These are phyloP conservation scores for Pachycephus smyrnensis DNA, from an alignment of 2,888 invertebrate genomes.

Conservation along the genomic window DNA sequence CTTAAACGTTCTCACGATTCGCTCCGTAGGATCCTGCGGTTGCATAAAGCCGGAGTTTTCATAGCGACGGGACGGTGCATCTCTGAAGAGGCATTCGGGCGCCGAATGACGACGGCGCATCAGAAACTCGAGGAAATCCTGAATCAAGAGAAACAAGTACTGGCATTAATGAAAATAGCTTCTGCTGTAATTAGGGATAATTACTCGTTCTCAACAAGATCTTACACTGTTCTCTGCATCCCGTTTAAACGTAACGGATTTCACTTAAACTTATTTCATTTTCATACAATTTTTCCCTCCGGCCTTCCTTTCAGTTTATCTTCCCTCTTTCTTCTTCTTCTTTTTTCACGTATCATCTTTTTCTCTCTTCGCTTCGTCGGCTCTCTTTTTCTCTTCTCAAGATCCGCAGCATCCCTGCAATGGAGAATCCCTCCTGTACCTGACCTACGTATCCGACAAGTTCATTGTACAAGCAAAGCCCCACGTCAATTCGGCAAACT, in stretches of 20 bases:
- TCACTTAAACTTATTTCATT: not conserved
- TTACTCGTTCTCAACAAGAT: not conserved
- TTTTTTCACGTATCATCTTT: not conserved
- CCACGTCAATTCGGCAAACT: not conserved
- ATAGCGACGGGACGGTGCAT: not conserved
- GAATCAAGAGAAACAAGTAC: not conserved
- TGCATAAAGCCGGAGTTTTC: not conserved
- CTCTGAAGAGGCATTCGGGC: not conserved
- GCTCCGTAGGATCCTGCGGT: not conserved
- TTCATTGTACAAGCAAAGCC: not conserved
- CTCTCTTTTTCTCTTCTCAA: not conserved
- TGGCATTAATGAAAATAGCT: not conserved
- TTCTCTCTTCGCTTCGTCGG: not conserved
- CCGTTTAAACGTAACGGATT: not conserved
- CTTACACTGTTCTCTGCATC: not conserved
- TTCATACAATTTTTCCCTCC: not conserved
- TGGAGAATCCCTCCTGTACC: not conserved
- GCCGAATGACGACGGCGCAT: not conserved
- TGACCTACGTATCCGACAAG: not conserved
- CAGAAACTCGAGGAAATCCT: not conserved
- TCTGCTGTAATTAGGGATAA: not conserved
- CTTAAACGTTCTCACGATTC: not conserved
- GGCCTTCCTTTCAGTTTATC: not conserved
- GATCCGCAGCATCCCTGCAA: not conserved
- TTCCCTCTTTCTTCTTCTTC: not conserved